Base-by-base conservation (phyloP, 2,797 vertebrate genomes). In the Hydrophis major region DNA sequence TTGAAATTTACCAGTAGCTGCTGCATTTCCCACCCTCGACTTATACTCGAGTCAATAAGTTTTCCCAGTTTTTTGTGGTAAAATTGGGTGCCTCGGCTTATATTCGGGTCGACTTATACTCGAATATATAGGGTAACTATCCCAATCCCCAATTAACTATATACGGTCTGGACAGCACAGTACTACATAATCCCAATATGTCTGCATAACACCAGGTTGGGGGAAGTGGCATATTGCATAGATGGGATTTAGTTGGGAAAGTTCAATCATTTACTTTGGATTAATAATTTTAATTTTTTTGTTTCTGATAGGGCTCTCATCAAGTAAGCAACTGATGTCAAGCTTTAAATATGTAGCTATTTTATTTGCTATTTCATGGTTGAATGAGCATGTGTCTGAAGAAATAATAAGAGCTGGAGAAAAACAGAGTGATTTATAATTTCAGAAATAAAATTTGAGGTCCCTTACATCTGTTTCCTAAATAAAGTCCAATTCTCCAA, bases 361-460 rank as follows among this genome's bases (percentile, higher is more conserved):
- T 92, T 90, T 86, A 32, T 74, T 94, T 12, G 20, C 32, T 60
- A 50, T 69, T 63, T 90, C 37, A 61, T 56, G 37, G 53, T 27
- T 55, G 22, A 89, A 28, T 89, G 83, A 53, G 3, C 56, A 55
- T 50, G 12, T 25, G 12, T 27, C 59, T 66, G 59, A 28, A 20
- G 37, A 92, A 86, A 42, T 59, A 59, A 50, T 14, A 53, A 86
- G 61, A 89, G 37, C 74, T 28, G 37, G 22, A 60, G 59, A 66
- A 88, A 89, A 83, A 37, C 50, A 89, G 74, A n/a, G 53, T 91
- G 87, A 12, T 50, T 60, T 89, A 55, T 55, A 42, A 88, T 56
- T 92, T 91, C 7, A 88, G 37, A 88, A 78, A 88, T 92, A 90
- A 53, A 92, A 20, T 13, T n/a, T 74, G 69, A 53, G n/a, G 53